Conservation (phyloP, 1,140 invertebrate species). For the Gonatopus flavifemur region DNA sequence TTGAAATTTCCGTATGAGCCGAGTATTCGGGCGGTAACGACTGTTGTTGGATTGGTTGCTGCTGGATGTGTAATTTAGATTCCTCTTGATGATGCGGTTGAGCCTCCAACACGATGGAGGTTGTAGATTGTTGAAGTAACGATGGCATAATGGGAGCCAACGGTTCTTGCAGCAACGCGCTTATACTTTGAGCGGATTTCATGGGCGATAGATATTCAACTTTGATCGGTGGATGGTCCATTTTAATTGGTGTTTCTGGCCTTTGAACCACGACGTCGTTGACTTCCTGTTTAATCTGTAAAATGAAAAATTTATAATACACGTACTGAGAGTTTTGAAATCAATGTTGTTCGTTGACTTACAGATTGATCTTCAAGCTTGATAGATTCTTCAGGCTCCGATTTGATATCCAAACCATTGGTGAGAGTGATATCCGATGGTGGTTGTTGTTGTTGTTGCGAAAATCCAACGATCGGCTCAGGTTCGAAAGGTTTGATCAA, state of each 20-base stretch:
- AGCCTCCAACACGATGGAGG: slow-evolving; percentile 8
- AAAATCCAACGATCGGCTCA: slow-evolving; percentile 18
- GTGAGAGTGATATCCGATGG: slow-evolving; percentile 21
- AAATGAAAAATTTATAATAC: no score
- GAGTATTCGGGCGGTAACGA: slow-evolving; percentile 5
- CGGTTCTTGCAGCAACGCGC: slow-evolving; percentile 48
- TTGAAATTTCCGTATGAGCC: neutral
- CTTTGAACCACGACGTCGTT: slow-evolving; percentile 7
- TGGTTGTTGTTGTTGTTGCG: slow-evolving; percentile 32
- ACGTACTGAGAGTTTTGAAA: no score
- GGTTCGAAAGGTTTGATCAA: slow-evolving; percentile 43
- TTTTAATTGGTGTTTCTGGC: slow-evolving; percentile 1
- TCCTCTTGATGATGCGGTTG: slow-evolving; percentile 20
- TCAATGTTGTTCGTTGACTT: no score
- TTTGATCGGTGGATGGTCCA: slow-evolving; percentile 16
- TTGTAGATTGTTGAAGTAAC: slow-evolving; percentile 29
- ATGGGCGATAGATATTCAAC: slow-evolving; percentile 43
- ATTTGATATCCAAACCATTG: slow-evolving; percentile 34
- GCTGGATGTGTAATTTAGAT: slow-evolving; percentile 8
- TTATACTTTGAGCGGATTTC: slow-evolving; percentile 53
- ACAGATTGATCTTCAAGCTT: no score
- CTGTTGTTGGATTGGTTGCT: slow-evolving; percentile 12
- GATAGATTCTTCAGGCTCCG: slow-evolving; percentile 21
- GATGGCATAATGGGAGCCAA: slow-evolving; percentile 45
- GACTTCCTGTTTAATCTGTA: no score